Evolutionary conservation across 1,140 invertebrate genomes (phyloP).

Genomic region (Oscheius sp.): DNA sequence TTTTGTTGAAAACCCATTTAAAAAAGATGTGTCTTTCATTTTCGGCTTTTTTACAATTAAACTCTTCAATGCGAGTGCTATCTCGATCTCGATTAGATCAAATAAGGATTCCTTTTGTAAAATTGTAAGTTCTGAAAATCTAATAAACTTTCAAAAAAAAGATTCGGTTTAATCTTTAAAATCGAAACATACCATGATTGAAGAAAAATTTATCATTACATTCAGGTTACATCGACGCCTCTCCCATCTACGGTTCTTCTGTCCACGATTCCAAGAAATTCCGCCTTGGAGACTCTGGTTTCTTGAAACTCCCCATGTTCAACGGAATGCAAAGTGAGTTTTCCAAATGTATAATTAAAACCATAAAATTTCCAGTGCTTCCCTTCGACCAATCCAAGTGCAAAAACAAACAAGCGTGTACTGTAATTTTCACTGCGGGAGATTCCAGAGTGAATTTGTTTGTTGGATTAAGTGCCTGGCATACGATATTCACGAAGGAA

Average conservation of each 20-base stretch:
- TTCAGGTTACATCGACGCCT: conserved; percentile 54
- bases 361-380: conserved; percentile 35
- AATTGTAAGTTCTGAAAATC: no score
- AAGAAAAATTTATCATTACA: neutral
- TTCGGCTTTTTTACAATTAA: no score
- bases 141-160: no score
- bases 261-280: conserved; percentile 55
- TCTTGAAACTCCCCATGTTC: conserved; percentile 56
- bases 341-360: neutral
- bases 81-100: no score
- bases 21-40: no score
- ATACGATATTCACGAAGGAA: conserved; percentile 57
- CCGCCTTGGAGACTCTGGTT: conserved; percentile 50
- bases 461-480: conserved; percentile 55
- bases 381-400: conserved; percentile 58
- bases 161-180: no score
- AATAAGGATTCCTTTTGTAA: no score
- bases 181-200: no score
- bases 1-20: no score
- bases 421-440: conserved; percentile 57
- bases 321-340: conserved; percentile 49
- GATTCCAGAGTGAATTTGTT: conserved; percentile 59
- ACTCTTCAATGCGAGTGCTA: no score
- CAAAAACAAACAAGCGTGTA: conserved; percentile 42
- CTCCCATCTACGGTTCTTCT: conserved; percentile 56